phyloP scores from a whole-genome alignment of 2,113 vertebrate genomes.

The Gnathonemus longibarbis region DNA sequence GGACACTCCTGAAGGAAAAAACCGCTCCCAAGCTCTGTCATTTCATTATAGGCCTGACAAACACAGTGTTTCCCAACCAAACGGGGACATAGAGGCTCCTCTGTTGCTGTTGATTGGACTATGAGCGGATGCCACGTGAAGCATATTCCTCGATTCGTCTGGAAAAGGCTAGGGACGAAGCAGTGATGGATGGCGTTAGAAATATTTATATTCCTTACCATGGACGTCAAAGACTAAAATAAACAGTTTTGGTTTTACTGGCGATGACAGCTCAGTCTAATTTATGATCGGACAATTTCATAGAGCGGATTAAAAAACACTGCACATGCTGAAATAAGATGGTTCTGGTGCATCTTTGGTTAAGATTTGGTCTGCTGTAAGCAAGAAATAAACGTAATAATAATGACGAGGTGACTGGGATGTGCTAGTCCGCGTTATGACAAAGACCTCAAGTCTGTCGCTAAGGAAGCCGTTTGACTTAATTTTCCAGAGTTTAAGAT shows the following conservation, averaged over 20 bases:
- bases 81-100: neutral
- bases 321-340: neutral
- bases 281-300: constrained; percentile 2
- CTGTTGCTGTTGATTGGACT: neutral
- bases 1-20: neutral
- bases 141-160: neutral
- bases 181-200: constrained; percentile 10
- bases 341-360: neutral
- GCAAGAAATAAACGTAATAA: neutral
- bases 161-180: neutral
- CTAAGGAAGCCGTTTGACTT: neutral
- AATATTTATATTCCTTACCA: constrained; percentile 20
- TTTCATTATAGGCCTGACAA: neutral
- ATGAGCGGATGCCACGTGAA: constrained; percentile 1
- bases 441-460: neutral
- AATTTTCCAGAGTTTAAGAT: neutral
- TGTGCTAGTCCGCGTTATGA: neutral
- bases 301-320: neutral
- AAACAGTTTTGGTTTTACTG: constrained; percentile 2
- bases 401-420: neutral
- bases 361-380: neutral
- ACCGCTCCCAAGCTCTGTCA: neutral
- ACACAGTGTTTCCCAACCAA: neutral
- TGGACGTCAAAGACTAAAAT: constrained; percentile 3
- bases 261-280: neutral